Percentiles rank a stretch among this genome's conserved stretches.
Conservation (phyloP, 37 sponge, comb jelly and placozoan species). For the Theonella swinhoei region DNA sequence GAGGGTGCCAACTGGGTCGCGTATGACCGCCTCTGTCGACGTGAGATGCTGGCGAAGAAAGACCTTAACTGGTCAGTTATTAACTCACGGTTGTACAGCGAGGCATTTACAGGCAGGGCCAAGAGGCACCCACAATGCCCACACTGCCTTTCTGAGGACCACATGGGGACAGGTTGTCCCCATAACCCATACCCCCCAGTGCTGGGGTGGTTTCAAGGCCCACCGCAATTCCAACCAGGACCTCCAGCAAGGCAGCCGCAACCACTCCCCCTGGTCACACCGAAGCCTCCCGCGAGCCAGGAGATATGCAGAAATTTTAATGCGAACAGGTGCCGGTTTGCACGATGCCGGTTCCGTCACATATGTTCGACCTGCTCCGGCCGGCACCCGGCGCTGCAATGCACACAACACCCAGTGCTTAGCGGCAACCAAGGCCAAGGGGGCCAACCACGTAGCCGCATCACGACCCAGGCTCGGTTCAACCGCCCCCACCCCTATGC, state of each 20-base stretch:
- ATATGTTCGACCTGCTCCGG: slow-evolving; percentile 4
- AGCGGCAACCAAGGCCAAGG: neutral
- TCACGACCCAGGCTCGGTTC: neutral
- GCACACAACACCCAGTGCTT: neutral
- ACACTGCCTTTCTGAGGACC: slow-evolving; percentile 15
- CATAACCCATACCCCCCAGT: slow-evolving; percentile 4
- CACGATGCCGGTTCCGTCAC: neutral
- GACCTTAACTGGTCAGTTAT: slow-evolving; percentile 12
- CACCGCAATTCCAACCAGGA: neutral
- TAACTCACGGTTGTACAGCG: slow-evolving; percentile 8
- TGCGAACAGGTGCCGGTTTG: slow-evolving; percentile 2
- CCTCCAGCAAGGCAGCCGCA: neutral
- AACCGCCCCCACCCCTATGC: too few species aligned
- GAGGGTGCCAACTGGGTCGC: slow-evolving; percentile 13
- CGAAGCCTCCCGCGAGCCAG: neutral
- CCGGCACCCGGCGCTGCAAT: neutral
- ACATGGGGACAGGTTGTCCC: slow-evolving; percentile 2
- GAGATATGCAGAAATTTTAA: slow-evolving; percentile 3
- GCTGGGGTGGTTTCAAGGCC: neutral
- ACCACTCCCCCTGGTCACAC: neutral
- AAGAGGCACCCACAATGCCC: slow-evolving; percentile 8
- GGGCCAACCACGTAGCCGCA: neutral
- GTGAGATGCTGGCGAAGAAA: slow-evolving; percentile 3
- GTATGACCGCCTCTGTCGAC: slow-evolving; percentile 6
- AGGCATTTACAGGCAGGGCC: slow-evolving; percentile 17